Conservation (phyloP, 2,113 vertebrate genomes). For the Poeciliopsis turrubarensis region DNA sequence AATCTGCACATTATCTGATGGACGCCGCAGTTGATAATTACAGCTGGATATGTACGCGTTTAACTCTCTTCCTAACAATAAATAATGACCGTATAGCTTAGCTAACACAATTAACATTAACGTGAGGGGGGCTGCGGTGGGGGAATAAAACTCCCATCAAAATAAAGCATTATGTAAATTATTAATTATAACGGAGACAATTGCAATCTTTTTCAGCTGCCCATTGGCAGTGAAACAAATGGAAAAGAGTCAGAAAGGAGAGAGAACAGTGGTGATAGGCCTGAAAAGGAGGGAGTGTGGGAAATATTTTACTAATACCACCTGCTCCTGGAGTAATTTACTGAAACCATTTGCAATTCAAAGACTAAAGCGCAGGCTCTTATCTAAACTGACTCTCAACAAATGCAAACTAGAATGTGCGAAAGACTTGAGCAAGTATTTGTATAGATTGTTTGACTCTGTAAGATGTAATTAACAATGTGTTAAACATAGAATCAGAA, state of each 20-base stretch:
- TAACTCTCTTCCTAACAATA: constrained; percentile 64
- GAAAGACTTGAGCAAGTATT: constrained; percentile 5
- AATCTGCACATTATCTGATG: constrained; percentile 49
- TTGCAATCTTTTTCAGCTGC: constrained; percentile 69
- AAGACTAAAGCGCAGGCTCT: constrained; percentile 23
- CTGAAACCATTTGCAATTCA: constrained; percentile 50
- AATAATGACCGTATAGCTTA: constrained; percentile 64
- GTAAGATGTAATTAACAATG: background rate
- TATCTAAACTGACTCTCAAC: constrained; percentile 13
- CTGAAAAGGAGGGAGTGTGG: constrained; percentile 36
- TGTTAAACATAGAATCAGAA: background rate
- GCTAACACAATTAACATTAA: constrained; percentile 69
- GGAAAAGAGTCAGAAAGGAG: constrained; percentile 62
- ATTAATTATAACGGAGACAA: constrained; percentile 75
- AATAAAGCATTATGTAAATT: constrained; percentile 78
- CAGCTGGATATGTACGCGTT: constrained; percentile 58
- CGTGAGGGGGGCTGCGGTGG: constrained; percentile 14
- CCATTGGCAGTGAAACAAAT: constrained; percentile 64
- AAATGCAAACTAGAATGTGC: constrained; percentile 17
- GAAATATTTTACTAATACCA: constrained; percentile 49
- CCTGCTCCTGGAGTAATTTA: constrained; percentile 57
- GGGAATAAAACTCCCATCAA: constrained; percentile 62
- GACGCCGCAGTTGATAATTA: constrained; percentile 57
- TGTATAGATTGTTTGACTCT: constrained; percentile 14
- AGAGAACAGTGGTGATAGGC: constrained; percentile 49